Evolutionary conservation across 2,113 vertebrate genomes (phyloP), one percentile per base, ranked within the genome.

Genomic region (Cepphus grylle): DNA sequence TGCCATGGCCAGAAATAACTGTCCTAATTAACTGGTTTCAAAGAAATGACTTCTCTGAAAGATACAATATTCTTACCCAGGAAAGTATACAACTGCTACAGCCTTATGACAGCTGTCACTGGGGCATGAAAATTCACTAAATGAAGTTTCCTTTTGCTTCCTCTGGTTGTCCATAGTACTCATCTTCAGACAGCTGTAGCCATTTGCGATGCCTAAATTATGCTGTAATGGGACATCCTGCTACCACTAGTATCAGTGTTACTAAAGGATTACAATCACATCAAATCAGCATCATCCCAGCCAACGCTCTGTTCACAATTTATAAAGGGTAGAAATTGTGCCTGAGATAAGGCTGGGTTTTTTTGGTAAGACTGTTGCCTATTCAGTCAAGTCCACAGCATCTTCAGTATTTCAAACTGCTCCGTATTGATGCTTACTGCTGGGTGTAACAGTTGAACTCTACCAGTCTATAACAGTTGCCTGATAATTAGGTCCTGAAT

Each of bases 21-120:
- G 97, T 97, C 95, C 98, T 98, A 98, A 97, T 97, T 97, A 98
- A 97, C 76, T 88, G 88, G 81, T 97, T 96, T 96, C 69, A 94
- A 59, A 92, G 91, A 95, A 92, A 82, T 53, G 61, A 95, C 93
- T 97, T 95, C 72, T 89, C 80, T 62, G 93, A 96, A 96, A 94
- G 88, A 96, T 71, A 76, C 80, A 90, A 94, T 80, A 84, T 84
- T 95, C 95, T 93, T 95, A 95, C 90, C 25, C 1, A 94, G 93
- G 91, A 81, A 92, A 97, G 88, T 84, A 81, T 74, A 88, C 59
- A 96, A 97, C 91, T 95, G 95, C 93, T 94, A 85, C 62, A 97
- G 94, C 82, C 97, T 93, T 59, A 95, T 9, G 73, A 88, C 83
- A 97, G 92, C 90, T 98, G 94, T 94, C 96, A 95, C 23, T 8